Base-by-base conservation (phyloP, 1,140 invertebrate species). In the Anagrus nilaparvatae region DNA sequence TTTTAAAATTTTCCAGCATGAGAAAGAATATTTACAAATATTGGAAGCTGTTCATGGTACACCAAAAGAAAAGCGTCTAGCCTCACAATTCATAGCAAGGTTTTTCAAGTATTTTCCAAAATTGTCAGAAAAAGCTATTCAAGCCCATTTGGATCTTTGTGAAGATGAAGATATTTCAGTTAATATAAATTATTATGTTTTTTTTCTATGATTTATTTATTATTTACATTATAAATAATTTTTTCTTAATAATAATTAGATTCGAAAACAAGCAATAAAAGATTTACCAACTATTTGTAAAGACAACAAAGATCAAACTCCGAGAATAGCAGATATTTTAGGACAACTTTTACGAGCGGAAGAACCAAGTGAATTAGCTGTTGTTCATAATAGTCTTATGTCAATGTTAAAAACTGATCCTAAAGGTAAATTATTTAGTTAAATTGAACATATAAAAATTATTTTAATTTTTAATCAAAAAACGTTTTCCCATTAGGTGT, bases 241-340 rank as follows among this genome's bases (percentile, higher is more conserved):
- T 49, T 28, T 37, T 33, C 12, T 25, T 7, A 25, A 25, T 5
- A 5, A 25, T n/a, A n/a, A n/a, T n/a, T 53, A 94, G 88, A 95
- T 95, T 54, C 73, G 92, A 17, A 94, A 94, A 57, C 90, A 94
- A 75, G 92, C 89, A 6, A 95, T 97, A 46, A 95, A 93, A 73
- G 87, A 93, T 63, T 70, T 97, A 40, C 88, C 91, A 20, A 72
- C 72, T 17, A 70, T 97, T 36, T 95, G 90, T 55, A 89, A 89
- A 61, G 84, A 85, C 49, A 81, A 79, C 42, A 82, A 82, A 49
- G 84, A 88, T 48, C 78, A 87, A 56, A 80, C 91, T 5, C 75
- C 81, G 18, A 84, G 85, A 68, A 87, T 97, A 59, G 84, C 90
- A 33, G 89, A 96, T 65, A 90, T 95, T 48, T 72, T 97, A 37